Evolutionary conservation across 1,140 invertebrate genomes (phyloP).

Genomic region (Zaprionus africanus): DNA sequence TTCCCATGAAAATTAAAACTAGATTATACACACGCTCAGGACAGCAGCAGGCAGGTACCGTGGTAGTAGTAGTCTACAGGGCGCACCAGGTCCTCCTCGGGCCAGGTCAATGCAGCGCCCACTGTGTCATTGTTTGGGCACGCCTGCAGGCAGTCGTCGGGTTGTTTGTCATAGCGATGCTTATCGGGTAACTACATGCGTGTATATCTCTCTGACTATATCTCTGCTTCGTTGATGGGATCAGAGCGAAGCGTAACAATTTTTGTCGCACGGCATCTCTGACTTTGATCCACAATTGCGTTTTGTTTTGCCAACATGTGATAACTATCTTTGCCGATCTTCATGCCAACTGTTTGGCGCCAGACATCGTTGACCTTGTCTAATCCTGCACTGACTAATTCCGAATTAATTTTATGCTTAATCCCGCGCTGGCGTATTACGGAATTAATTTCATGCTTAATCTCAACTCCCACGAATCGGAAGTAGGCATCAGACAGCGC

Average conservation of each 20-base stretch:
- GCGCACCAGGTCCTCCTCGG: neutral
- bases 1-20: constrained; percentile 82
- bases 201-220: constrained; percentile 5
- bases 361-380: constrained; percentile 23
- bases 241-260: constrained; percentile 48
- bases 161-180: constrained; percentile 72
- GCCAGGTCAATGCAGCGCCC: constrained; percentile 71
- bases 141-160: constrained; percentile 51
- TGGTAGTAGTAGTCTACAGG: neutral
- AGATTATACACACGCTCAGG: constrained; percentile 70
- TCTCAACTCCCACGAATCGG: constrained; percentile 49
- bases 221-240: constrained; percentile 44
- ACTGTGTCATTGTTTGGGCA: constrained; percentile 82
- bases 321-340: constrained; percentile 59
- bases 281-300: constrained; percentile 31
- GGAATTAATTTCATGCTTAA: constrained; percentile 67
- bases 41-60: neutral
- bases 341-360: constrained; percentile 60
- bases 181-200: constrained; percentile 44
- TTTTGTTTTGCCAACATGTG: constrained; percentile 75
- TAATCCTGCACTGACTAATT: constrained; percentile 30
- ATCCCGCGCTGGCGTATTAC: constrained; percentile 23
- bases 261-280: constrained; percentile 71
- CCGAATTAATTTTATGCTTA: constrained; percentile 17
- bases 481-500: constrained; percentile 55